Base-by-base conservation (phyloP, 2,888 invertebrate genomes). In the Ditylenchus weischeri region DNA sequence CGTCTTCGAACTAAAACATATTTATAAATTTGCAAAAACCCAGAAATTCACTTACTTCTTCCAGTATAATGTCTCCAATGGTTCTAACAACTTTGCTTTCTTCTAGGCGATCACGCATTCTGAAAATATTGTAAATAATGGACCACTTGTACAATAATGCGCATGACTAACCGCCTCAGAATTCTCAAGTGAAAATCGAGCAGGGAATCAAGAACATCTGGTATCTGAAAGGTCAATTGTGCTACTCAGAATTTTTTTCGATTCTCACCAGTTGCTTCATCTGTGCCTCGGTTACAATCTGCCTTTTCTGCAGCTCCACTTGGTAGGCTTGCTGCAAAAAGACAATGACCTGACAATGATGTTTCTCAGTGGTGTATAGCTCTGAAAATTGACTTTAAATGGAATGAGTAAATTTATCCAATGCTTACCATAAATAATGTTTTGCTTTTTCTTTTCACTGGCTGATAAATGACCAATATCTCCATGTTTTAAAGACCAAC, bases 31-130 rank as follows among this genome's bases (percentile, higher is more conserved):
- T 29, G 59, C 36, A 21, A 18, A 62, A 64, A 64, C 11, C 35
- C 38, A 36, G 4, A 35, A 13, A 18, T 36, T 7, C 7, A 90
- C 89, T 75, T 71, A 77, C 72, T 64, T 77, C 78, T 48, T 76
- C 73, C 11, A 62, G 36, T 15, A 81, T 72, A 50, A 81, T 79
- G 64, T 81, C 81, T 18, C 78, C 72, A 59, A 81, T 76, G 3
- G 76, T 80, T 6, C 67, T 68, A 18, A 81, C 77, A 47, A 76
- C 68, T n/a, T 67, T 63, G 35, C 64, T 68, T 51, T 73, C 72
- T 49, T 64, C 50, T 21, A 73, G 72, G 15, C 80, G 68, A 35
- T 71, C 72, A 18, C 72, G 71, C 19, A 81, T 64, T n/a, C 43
- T 43, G 8, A 43, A 15, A 43, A 43, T 43, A 10, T 15, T 13